These are phyloP conservation scores for Prinia subflava DNA, from an alignment of 2,113 vertebrate genomes.

Conservation along the genomic window DNA sequence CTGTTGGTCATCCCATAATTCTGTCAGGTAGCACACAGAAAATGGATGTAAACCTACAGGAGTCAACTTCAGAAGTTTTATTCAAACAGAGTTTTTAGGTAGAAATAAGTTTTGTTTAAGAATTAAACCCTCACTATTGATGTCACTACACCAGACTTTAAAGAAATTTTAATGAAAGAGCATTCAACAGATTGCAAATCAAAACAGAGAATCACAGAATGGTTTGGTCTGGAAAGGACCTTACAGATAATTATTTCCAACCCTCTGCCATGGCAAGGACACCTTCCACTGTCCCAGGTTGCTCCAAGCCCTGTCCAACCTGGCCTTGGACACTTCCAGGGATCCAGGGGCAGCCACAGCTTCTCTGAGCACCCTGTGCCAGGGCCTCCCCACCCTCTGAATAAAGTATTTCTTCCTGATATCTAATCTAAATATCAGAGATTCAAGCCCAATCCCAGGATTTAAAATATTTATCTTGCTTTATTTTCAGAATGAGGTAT, in stretches of 20 bases:
- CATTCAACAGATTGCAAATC: neutral
- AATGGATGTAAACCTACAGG: neutral
- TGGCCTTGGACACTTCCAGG: neutral
- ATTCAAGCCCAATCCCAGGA: neutral
- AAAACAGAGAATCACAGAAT: neutral
- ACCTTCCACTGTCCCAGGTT: rapidly evolving
- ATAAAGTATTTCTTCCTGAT: neutral
- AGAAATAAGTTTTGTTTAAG: neutral
- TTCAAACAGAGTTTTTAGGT: neutral
- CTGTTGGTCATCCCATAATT: neutral
- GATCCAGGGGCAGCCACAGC: neutral
- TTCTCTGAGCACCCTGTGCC: neutral
- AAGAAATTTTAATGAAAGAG: neutral
- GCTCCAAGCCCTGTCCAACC: rapidly evolving
- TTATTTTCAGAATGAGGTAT: neutral
- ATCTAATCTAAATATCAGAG: neutral
- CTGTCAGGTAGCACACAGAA: neutral
- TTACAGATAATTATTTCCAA: neutral
- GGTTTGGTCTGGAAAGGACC: neutral
- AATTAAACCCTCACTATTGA: neutral
- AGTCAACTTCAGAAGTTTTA: neutral
- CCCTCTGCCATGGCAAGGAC: neutral
- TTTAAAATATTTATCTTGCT: neutral
- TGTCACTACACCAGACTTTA: neutral
- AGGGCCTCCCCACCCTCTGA: neutral